Conservation (phyloP, 2,113 vertebrate species). For the Menidia beryllina region DNA sequence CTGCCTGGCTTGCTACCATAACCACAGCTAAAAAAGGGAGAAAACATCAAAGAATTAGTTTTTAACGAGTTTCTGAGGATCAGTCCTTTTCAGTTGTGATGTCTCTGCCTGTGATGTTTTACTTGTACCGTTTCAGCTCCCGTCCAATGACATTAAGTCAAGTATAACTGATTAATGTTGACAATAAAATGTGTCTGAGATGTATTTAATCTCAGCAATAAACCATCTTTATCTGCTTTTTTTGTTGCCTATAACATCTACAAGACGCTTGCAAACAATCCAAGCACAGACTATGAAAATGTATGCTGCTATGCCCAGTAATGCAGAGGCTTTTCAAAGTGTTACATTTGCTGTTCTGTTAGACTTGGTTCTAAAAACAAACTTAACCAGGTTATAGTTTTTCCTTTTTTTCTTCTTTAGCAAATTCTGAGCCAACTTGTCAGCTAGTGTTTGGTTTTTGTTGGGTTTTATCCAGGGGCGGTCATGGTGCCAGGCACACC, state of each 20-base stretch:
- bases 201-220: constrained; percentile 25
- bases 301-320: too few species aligned
- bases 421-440: too few species aligned
- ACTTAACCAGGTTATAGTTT: too few species aligned
- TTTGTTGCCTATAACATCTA: constrained; percentile 3
- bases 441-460: too few species aligned
- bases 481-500: too few species aligned
- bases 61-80: constrained; percentile 13
- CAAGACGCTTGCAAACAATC: neutral
- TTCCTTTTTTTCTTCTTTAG: too few species aligned
- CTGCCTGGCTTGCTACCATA: constrained; percentile 5
- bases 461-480: too few species aligned
- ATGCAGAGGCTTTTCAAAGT: too few species aligned
- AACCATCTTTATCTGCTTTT: neutral
- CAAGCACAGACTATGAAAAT: too few species aligned
- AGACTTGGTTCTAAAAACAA: too few species aligned
- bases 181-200: constrained; percentile 61
- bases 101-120: constrained; percentile 10
- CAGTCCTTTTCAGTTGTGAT: neutral
- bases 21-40: neutral
- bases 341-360: too few species aligned
- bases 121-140: constrained; percentile 48
- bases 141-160: constrained; percentile 47
- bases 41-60: constrained; percentile 19
- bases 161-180: constrained; percentile 26